A percentile compares a stretch with the other conserved stretches of the same genome.
These are phyloP conservation scores for Pangasianodon gigas DNA, from an alignment of 2,113 vertebrate species.

Conservation along the genomic window DNA sequence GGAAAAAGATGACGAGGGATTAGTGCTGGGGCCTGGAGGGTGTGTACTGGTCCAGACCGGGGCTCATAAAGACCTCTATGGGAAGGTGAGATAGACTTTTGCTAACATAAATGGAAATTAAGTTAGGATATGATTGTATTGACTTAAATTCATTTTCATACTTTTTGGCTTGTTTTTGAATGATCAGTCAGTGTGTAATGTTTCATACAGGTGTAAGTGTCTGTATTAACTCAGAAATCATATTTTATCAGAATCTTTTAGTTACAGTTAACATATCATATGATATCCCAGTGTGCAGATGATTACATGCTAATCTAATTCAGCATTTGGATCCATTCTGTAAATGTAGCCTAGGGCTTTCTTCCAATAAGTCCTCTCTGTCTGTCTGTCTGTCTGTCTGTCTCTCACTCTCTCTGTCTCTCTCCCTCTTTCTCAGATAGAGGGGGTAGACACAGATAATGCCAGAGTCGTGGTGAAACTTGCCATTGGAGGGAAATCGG, in stretches of 20 bases:
- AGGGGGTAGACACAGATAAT: conserved; percentile 87
- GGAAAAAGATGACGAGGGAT: conserved; percentile 69
- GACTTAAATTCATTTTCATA: neutral
- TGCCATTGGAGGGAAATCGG: conserved; percentile 74
- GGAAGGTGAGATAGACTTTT: conserved; percentile 73
- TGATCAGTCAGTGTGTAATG: neutral
- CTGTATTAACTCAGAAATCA: neutral
- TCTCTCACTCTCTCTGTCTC: conserved; percentile 12
- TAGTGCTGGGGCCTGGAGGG: conserved; percentile 77
- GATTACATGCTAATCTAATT: conserved; percentile 2
- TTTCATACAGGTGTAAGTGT: neutral
- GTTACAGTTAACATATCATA: neutral
- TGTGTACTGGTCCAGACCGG: conserved; percentile 77
- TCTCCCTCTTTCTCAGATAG: conserved; percentile 71
- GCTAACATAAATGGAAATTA: neutral
- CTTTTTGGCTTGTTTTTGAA: neutral
- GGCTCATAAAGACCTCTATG: conserved; percentile 83
- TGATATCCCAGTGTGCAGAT: neutral
- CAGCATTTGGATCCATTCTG: neutral
- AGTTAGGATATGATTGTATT: neutral
- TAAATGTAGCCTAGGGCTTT: neutral
- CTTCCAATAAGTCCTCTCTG: neutral
- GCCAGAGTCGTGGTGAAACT: conserved; percentile 83
- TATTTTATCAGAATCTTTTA: neutral
- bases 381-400: conserved; percentile 6